Base-by-base conservation (phyloP, 1,140 invertebrate genomes). In the Coenobita brevimanus region DNA sequence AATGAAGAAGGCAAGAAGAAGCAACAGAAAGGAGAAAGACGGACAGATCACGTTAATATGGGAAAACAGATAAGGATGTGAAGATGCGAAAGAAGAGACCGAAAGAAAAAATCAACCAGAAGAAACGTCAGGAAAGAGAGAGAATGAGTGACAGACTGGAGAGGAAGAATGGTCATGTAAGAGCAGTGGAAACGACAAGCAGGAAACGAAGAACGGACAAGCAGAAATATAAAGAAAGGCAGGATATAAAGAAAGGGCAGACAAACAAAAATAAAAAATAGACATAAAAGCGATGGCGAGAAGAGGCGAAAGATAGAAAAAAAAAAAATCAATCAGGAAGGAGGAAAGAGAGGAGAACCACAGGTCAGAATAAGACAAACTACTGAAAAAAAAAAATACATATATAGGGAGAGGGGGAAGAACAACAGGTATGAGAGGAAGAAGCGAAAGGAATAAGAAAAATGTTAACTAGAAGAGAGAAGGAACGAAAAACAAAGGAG, bases 71-170 rank as follows among this genome's bases (percentile, higher is more conserved):
- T 57, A n/a, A n/a, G 10, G 54, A 13, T 57, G 54, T 57, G 54
- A 57, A n/a, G n/a, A n/a, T n/a, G n/a, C n/a, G n/a, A n/a, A n/a
- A n/a, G n/a, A n/a, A n/a, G n/a, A n/a, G n/a, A n/a, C n/a, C n/a
- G n/a, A n/a, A n/a, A n/a, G n/a, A n/a, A n/a, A n/a, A n/a, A n/a
- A n/a, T n/a, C n/a, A n/a, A n/a, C n/a, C n/a, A n/a, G n/a, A n/a
- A n/a, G n/a, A 62, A 1, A 62, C 21, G 57, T n/a, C 57, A 30
- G 62, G 36, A 67, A 13, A 67, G 10, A 71, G 67, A 71, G 24
- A 24, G 67, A 71, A 38, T 38, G 67, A 71, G 67, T 38, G 67
- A 71, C 33, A 69, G 64, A 69, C 30, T 36, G 64, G 38, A 36
- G 38, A 36, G 41, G 67, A 71, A 38, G 41, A 38, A 71, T 30